Percentiles rank a stretch among this genome's conserved stretches.
phyloP scores from a whole-genome alignment of 2,888 invertebrate species.

The Saturnia pavonia region DNA sequence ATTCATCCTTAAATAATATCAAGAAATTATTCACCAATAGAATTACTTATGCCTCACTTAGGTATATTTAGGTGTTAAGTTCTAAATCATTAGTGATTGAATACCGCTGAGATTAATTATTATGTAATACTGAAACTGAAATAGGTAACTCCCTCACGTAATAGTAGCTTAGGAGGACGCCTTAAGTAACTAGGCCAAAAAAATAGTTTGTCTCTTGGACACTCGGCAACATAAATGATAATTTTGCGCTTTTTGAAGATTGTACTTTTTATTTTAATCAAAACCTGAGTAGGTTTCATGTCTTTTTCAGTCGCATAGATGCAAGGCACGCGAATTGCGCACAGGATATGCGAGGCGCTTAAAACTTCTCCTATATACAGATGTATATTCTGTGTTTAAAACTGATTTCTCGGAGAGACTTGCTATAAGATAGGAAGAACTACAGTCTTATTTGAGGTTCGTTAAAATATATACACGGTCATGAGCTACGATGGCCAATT shows the following conservation, averaged over 20 bases:
- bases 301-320: too few species aligned
- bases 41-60: not conserved
- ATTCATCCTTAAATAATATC: not conserved
- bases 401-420: too few species aligned
- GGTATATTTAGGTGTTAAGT: not conserved
- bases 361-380: too few species aligned
- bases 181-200: not conserved
- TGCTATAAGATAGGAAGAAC: too few species aligned
- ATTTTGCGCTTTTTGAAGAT: too few species aligned
- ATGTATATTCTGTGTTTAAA: too few species aligned
- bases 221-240: not conserved
- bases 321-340: too few species aligned
- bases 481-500: too few species aligned
- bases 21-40: not conserved
- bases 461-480: too few species aligned
- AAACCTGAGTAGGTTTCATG: not conserved
- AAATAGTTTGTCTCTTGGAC: not conserved
- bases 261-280: not conserved
- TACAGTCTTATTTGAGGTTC: too few species aligned
- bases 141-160: not conserved
- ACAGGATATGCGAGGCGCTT: too few species aligned
- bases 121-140: not conserved
- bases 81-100: not conserved
- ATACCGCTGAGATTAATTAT: not conserved
- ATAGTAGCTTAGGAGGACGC: not conserved